Base-by-base conservation (phyloP, 2,113 vertebrate species). In the Takifugu bimaculatus region DNA sequence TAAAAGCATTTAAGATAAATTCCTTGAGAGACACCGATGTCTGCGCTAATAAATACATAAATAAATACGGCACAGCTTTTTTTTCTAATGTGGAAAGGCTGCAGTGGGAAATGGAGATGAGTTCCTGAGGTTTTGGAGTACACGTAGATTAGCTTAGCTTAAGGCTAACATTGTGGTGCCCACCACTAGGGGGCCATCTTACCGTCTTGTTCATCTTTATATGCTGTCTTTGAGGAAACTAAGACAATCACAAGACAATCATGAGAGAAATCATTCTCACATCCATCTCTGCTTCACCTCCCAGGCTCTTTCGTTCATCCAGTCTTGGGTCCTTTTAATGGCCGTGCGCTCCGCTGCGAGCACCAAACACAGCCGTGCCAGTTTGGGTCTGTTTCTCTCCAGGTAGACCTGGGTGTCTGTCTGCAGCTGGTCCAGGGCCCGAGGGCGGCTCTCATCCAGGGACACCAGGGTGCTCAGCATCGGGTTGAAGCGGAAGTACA, bases 401-500 rank as follows among this genome's bases (percentile, higher is more conserved):
- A 92, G 70, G 65, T 92, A 92, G 6, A 49, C 62, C 65, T 85
- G 74, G 6, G 90, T 90, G 72, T 91, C 90, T 20, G 28, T 60
- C 51, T 80, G 79, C 50, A 92, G 78, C 69, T 84, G 83, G 27
- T 87, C 75, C 75, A 92, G 66, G 39, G 73, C 82, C 56, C 14
- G 49, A 0, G 84, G 76, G 0, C 88, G 84, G 74, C 88, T 90
- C 75, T 92, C 91, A 1, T 92, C 91, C 50, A 91, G 79, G 3
- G 85, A 81, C n/a, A 91, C 89, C 47, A 77, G 43, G 2, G 81
- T 74, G 3, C 85, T 91, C 67, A 91, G 65, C 87, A 87, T 85
- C n/a, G 91, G 91, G 77, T 91, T 92, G 62, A 92, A 91, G 62
- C 90, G 88, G 66, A 91, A 92, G 74, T 92, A 92, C 49, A 91